Conservation (phyloP, 2,113 vertebrate species). For the Agapornis roseicollis region DNA sequence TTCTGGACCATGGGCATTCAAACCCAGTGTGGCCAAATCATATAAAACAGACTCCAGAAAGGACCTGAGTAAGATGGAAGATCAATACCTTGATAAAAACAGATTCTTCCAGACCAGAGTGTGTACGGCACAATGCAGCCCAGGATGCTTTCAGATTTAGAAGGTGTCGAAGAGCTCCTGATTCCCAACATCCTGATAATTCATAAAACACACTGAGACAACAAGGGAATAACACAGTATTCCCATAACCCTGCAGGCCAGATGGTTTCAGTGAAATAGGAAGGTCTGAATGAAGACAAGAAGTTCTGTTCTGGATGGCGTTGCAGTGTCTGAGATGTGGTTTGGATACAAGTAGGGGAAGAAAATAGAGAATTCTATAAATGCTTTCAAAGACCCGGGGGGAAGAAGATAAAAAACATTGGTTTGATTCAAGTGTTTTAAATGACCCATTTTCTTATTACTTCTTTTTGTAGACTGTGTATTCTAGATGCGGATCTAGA, state of each 20-base stretch:
- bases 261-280: background rate
- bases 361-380: background rate
- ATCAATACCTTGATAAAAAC: background rate
- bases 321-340: conserved; percentile 9
- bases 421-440: background rate
- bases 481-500: background rate
- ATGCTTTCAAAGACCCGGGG: background rate
- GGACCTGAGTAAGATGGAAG: background rate
- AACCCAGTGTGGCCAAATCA: background rate
- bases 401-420: background rate
- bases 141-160: background rate
- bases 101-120: background rate
- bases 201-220: background rate
- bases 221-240: background rate
- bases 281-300: background rate
- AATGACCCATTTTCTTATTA: background rate
- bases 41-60: background rate
- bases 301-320: background rate
- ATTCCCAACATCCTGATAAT: background rate
- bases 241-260: background rate
- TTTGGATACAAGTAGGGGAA: background rate
- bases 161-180: background rate
- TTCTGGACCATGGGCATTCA: background rate
- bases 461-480: background rate
- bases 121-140: background rate